These are phyloP conservation scores for Sitophilus oryzae DNA, from an alignment of 1,140 invertebrate genomes.

Conservation along the genomic window DNA sequence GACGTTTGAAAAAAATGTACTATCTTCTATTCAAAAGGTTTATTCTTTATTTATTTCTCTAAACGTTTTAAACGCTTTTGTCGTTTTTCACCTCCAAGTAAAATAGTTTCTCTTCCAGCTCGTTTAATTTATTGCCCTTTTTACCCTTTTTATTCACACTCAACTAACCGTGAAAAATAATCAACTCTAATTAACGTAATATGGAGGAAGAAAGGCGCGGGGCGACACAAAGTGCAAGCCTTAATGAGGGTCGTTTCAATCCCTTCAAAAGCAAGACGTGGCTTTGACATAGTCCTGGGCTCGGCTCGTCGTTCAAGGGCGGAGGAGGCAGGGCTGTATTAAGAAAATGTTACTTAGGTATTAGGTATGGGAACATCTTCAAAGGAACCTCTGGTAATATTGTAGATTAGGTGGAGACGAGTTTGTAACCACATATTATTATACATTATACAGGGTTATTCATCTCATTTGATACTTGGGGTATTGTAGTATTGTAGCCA, in stretches of 20 bases:
- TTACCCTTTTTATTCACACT: not conserved
- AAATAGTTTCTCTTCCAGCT: not conserved
- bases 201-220: not conserved
- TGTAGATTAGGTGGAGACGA: too few species aligned
- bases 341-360: too few species aligned
- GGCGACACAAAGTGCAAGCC: not conserved
- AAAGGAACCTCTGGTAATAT: too few species aligned
- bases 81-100: not conserved
- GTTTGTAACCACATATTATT: too few species aligned
- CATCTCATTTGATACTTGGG: too few species aligned
- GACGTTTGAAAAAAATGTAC: too few species aligned
- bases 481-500: too few species aligned
- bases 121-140: not conserved
- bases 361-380: too few species aligned
- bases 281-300: not conserved
- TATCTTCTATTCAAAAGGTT: too few species aligned
- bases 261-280: not conserved
- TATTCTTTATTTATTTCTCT: not conserved
- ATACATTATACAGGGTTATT: too few species aligned
- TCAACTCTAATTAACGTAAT: not conserved
- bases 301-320: not conserved
- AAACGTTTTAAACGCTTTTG: not conserved
- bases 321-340: too few species aligned
- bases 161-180: not conserved
- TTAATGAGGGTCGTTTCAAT: not conserved